Evolutionary conservation across 2,888 invertebrate species (phyloP), one percentile per base, ranked within the genome.

Genomic region (Anticlea derivata): DNA sequence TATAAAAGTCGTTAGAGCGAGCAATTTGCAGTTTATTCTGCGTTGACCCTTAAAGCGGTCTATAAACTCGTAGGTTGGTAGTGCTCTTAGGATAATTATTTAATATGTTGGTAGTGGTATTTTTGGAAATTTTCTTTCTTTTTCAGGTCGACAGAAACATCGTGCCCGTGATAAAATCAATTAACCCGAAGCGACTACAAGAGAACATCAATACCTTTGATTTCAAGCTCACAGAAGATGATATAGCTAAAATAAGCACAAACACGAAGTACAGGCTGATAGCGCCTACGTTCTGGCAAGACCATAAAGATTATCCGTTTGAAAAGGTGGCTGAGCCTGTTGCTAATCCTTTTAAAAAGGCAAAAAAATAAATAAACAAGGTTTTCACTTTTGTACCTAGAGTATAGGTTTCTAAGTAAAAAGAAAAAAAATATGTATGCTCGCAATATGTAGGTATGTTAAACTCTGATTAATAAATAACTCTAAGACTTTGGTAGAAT

Each of bases 201-300:
- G 78, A 87, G 58, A 89, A 90, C 61, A 73, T 89, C 26, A 58
- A 81, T 11, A 76, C 89, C 0, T 90, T 89, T 61, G 84, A 88
- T 55, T 89, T 90, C 49, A 65, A 73, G 2, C 55, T 90, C 4
- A 64, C 70, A 0, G 29, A 63, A 0, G 68, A 71, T 2, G 90
- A 90, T 31, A 75, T 85, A 0, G 63, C 66, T 2, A 62, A 54
- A 13, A 76, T 89, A 0, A 77, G 69, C 35, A 20, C 73, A 6
- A 58, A 86, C 30, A 55, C 63, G 0, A 50, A 69, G 2, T 74
- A 65, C 0, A 63, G 87, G 7, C 79, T 70, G 37, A 82, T 82
- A 0, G 13, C 70, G 0, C 89, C 90, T 0, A 80, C 87, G 0
- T 90, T 89, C 55, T 90, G 90, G 90, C 90, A 89, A 64, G 57